phyloP scores from a whole-genome alignment of 2,888 invertebrate genomes.

The Temnothorax rugatulus region DNA sequence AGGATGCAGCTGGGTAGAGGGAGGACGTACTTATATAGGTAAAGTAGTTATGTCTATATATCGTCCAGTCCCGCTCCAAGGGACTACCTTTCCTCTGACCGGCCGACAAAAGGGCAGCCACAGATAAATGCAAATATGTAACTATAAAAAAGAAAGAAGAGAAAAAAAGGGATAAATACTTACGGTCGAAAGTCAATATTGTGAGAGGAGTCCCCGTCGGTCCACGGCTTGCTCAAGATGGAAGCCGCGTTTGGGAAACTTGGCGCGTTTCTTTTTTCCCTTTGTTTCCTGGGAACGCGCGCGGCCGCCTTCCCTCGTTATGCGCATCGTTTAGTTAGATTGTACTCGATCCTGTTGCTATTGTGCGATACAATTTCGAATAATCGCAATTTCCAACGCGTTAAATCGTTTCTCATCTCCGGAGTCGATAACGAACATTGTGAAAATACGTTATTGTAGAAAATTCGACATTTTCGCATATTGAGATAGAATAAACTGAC shows the following conservation, averaged over 20 bases:
- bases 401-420: background rate
- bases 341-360: background rate
- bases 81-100: conserved; percentile 69
- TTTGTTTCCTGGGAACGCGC: conserved; percentile 57
- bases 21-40: conserved; percentile 62
- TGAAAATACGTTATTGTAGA: background rate
- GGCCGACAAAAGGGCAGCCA: conserved; percentile 77
- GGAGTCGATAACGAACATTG: background rate
- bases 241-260: conserved; percentile 70
- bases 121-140: conserved; percentile 78
- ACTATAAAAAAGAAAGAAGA: conserved; percentile 74
- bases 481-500: background rate
- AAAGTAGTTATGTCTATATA: conserved; percentile 78
- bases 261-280: conserved; percentile 60
- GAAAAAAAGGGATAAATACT: conserved; percentile 78
- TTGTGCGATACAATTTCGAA: background rate
- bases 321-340: conserved; percentile 6
- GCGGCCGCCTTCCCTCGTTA: background rate
- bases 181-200: conserved; percentile 83
- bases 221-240: conserved; percentile 58
- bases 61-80: conserved; percentile 66
- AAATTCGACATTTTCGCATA: background rate
- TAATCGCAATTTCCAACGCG: background rate
- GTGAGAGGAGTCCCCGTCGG: conserved; percentile 74
- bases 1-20: conserved; percentile 70